phyloP scores from a whole-genome alignment of 2,113 vertebrate genomes.

The Ciconia boyciana region DNA sequence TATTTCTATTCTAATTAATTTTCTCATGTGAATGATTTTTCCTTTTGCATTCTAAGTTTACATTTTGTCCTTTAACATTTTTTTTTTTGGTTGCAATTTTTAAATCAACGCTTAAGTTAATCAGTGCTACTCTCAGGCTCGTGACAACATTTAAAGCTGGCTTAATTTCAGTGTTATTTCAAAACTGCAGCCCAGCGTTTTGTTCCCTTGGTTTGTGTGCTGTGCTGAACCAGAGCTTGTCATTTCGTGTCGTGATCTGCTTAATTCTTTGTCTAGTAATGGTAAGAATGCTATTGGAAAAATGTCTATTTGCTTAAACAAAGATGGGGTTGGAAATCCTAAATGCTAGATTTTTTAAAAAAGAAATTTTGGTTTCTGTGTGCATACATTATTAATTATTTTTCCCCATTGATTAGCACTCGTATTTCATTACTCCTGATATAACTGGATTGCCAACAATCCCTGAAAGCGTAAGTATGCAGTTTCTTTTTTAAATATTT shows the following conservation, averaged over 20 bases:
- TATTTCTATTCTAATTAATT: neutral
- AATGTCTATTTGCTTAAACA: neutral
- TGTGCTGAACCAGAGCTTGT: constrained; percentile 19
- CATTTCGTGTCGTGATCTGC: neutral
- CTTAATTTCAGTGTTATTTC: neutral
- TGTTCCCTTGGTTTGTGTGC: neutral
- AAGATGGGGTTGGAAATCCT: neutral
- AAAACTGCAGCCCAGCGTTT: neutral
- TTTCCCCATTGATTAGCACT: constrained; percentile 78
- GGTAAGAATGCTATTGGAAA: neutral
- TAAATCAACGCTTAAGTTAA: neutral
- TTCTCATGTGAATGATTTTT: neutral
- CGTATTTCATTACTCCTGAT: constrained; percentile 96
- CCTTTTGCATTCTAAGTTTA: neutral
- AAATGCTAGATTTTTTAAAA: neutral
- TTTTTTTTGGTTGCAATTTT: neutral
- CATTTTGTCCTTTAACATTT: neutral
- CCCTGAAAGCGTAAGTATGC: constrained; percentile 94
- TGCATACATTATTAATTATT: constrained; percentile 33
- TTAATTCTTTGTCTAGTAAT: constrained; percentile 27
- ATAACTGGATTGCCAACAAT: constrained; percentile 94
- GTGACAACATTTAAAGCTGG: neutral
- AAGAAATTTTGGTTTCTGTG: neutral
- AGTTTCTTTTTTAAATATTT: neutral
- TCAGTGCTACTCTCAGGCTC: neutral